phyloP scores from a whole-genome alignment of 2,797 vertebrate species.

The Aplochiton taeniatus region DNA sequence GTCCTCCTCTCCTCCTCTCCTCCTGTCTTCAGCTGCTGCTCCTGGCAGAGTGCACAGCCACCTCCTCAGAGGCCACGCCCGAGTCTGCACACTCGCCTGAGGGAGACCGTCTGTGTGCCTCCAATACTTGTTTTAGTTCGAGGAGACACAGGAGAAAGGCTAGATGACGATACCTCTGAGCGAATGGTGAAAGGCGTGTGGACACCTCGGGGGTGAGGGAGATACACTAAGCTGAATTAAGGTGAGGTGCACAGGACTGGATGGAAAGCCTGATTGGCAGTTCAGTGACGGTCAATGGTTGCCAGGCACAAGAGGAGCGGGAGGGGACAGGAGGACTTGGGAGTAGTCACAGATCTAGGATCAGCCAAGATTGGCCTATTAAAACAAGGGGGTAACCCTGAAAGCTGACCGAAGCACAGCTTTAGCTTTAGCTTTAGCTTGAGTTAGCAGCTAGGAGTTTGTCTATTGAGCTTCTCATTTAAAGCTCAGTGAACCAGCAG shows the following conservation, averaged over 20 bases:
- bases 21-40: too few species aligned
- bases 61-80: too few species aligned
- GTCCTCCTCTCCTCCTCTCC: neutral
- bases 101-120: too few species aligned
- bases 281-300: neutral
- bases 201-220: neutral
- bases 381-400: neutral
- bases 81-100: too few species aligned
- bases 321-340: neutral
- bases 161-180: neutral
- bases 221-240: constrained; percentile 20
- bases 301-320: neutral
- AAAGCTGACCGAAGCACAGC: neutral
- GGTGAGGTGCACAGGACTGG: constrained; percentile 21
- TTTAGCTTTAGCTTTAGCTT: neutral
- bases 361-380: neutral
- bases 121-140: too few species aligned
- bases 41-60: too few species aligned
- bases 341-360: neutral
- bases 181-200: neutral
- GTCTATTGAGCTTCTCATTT: neutral
- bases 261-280: constrained; percentile 30
- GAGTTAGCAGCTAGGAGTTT: too few species aligned
- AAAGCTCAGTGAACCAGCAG: too few species aligned
- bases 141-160: neutral